A percentile compares a stretch with the other conserved stretches of the same genome.
Conservation (phyloP, 1,140 invertebrate species). For the Aleiodes sp. region DNA sequence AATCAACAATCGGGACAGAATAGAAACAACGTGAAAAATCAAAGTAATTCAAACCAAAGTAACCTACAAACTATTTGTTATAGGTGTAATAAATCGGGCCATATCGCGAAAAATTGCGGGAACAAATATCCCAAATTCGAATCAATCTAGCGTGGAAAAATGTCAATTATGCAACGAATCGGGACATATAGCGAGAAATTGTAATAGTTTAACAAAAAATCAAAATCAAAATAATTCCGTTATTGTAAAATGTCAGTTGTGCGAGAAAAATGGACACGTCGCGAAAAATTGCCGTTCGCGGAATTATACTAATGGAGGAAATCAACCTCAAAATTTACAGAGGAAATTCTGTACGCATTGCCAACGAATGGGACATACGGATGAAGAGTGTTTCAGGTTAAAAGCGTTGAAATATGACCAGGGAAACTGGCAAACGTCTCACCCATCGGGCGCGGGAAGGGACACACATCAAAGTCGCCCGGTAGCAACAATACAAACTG, state of each 20-base stretch:
- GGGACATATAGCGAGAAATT: no score
- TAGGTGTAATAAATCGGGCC: no score
- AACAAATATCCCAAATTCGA: no score
- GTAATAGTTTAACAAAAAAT: no score
- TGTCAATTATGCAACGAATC: no score
- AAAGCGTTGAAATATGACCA: neutral
- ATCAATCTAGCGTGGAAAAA: no score
- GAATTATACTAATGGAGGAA: neutral
- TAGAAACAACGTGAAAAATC: neutral
- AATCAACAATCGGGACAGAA: neutral
- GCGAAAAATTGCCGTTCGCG: neutral
- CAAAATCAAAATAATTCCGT: no score
- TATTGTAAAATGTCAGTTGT: neutral
- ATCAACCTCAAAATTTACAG: no score
- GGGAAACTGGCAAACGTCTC: constrained; percentile 8
- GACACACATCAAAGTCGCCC: neutral
- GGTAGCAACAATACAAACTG: neutral
- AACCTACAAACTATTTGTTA: no score
- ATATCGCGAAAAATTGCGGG: no score
- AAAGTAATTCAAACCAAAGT: no score
- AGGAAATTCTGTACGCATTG: neutral
- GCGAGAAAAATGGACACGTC: neutral
- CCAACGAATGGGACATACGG: neutral
- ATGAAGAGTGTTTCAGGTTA: neutral
- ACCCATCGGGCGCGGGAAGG: constrained; percentile 5